phyloP scores from a whole-genome alignment of 2,888 invertebrate genomes.

The Torymus auratus region DNA sequence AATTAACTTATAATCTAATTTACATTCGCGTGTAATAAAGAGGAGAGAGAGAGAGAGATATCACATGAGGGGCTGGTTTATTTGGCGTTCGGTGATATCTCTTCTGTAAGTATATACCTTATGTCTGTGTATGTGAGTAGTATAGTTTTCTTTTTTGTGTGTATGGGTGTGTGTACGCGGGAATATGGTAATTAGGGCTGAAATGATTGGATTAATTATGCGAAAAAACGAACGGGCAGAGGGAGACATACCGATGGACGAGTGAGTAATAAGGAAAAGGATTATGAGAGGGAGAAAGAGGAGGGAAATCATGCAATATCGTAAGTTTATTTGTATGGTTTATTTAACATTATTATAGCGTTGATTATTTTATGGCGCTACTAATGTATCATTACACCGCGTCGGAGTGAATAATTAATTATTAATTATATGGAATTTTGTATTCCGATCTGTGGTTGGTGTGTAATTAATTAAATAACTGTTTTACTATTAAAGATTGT shows the following conservation, averaged over 20 bases:
- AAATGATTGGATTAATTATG: slow-evolving; percentile 8
- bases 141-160: background rate
- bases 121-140: too few relatives aligned
- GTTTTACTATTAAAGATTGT: too few relatives aligned
- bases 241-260: background rate
- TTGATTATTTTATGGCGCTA: too few relatives aligned
- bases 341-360: too few relatives aligned
- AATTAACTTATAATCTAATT: slow-evolving; percentile 37
- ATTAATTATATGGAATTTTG: too few relatives aligned
- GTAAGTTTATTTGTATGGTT: too few relatives aligned
- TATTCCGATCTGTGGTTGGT: too few relatives aligned
- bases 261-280: slow-evolving; percentile 3
- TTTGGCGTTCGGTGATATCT: background rate
- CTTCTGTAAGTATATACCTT: too few relatives aligned
- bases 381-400: too few relatives aligned
- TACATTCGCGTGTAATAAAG: slow-evolving; percentile 24
- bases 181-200: background rate
- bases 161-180: background rate
- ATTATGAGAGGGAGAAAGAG: background rate
- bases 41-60: background rate
- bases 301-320: too few relatives aligned
- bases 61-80: background rate
- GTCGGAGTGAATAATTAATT: too few relatives aligned
- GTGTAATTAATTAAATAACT: too few relatives aligned
- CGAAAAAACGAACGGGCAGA: background rate